Base-by-base conservation (phyloP, 1,140 invertebrate species). In the Heterodera schachtii region DNA sequence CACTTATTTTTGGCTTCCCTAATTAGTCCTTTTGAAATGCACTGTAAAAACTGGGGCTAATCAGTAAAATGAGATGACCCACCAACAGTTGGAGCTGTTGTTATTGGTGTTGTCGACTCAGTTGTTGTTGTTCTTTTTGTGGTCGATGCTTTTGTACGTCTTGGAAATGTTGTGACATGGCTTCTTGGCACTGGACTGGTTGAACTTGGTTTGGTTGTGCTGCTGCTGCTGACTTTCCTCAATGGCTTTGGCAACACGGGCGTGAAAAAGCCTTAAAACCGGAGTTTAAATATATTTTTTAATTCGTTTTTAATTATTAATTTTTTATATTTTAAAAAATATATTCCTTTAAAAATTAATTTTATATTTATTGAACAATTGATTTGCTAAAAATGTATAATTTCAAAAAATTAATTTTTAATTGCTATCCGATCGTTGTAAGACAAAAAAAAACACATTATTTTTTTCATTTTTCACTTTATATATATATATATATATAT, bases 161-260 rank as follows among this genome's bases (percentile, higher is more conserved):
- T 64, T 64, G 57, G 16, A n/a, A 64, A 64, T 64, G 57, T 64
- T 64, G 16, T 64, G 57, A 13, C 57, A 64, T 46, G 69, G 69
- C 69, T 21, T 46, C 13, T 4, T 13, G 44, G n/a, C 43, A 41
- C 69, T 71, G 41, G 9, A 71, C 41, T 71, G 69, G 9, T 71
- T 71, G 69, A 71, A 71, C 41, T 21, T 41, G 69, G 13, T 43
- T 11, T 71, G 69, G 31, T 71, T 21, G 7, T 71, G n/a, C 4
- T 8, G 69, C 67, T 69, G 66, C 31, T 43, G 41, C 8, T 43
- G 69, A n/a, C 19, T 46, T 71, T 71, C 8, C 69, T 41, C 69
- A 81, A 81, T 13, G 46, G 52, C 78, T 81, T 81, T 1, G 79
- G 79, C 75, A 81, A 44, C 79, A 81, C 79, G 11, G 79, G 79